phyloP scores from a whole-genome alignment of 2,888 invertebrate genomes.

The Melitaea athalia region DNA sequence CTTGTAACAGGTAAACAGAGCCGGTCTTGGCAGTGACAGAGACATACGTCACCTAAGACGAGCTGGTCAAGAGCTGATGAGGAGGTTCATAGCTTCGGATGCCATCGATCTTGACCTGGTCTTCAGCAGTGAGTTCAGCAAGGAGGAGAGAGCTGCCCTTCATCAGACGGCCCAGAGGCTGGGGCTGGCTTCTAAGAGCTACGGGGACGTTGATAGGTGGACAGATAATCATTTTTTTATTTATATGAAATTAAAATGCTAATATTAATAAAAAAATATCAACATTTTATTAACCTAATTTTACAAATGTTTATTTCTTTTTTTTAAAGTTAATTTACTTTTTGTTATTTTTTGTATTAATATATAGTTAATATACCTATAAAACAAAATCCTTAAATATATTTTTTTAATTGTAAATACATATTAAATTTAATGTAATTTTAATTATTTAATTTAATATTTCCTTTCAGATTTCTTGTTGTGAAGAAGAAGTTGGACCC shows the following conservation, averaged over 20 bases:
- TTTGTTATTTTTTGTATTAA: too few species aligned
- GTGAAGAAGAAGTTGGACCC: conserved; percentile 70
- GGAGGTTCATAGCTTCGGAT: conserved; percentile 58
- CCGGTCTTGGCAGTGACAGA: conserved; percentile 62
- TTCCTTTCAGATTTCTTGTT: conserved; percentile 63
- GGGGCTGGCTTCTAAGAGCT: conserved; percentile 76
- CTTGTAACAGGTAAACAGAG: conserved; percentile 60
- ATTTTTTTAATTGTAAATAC: too few species aligned
- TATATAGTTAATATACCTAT: too few species aligned
- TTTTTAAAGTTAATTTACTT: too few species aligned
- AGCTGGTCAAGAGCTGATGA: conserved; percentile 58
- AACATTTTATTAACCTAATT: too few species aligned
- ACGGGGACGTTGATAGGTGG: conserved; percentile 73
- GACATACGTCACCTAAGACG: conserved; percentile 52
- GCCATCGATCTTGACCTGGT: conserved; percentile 82
- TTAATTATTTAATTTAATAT: background rate
- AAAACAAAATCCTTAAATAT: too few species aligned
- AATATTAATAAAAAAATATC: too few species aligned
- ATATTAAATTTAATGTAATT: background rate
- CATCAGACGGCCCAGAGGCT: conserved; percentile 79
- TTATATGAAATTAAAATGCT: too few species aligned
- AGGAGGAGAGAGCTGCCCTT: conserved; percentile 84
- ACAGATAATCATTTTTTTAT: background rate
- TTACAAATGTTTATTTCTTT: too few species aligned
- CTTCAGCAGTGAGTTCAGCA: conserved; percentile 81